Evolutionary conservation across 2,888 invertebrate genomes (phyloP), one percentile per base, ranked within the genome.

Genomic region (Melipona bicolor): DNA sequence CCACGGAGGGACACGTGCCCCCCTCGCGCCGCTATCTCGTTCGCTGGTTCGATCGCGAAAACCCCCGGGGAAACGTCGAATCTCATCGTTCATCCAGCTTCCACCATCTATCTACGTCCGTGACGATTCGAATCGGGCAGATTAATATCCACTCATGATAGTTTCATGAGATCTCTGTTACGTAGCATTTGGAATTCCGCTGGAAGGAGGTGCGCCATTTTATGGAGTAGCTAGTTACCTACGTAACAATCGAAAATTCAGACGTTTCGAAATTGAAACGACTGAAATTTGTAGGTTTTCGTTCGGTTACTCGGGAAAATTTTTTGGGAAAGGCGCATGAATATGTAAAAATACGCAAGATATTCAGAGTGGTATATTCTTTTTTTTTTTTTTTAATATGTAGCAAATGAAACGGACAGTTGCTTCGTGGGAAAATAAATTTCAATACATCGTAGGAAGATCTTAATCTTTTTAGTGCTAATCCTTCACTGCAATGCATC

Each of bases 1-100:
- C 9, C n/a, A n/a, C 43, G 64, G 56, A 50, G 50, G 24, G 56
- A 24, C 84, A 79, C 84, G 84, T 85, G 84, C 77, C 83, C 69
- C 43, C 9, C 9, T 43, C 32, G 32, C 43, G 43, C 9, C 0
- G 78, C 68, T 68, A 50, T 52, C 62, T 24, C 36, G 67, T 27
- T 27, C 36, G 54, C 67, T 75, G 75, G 64, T 62, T 74, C 78
- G 56, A 73, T 65, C 65, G 73, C 64, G 27, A 56, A 77, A 36
- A 50, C 32, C 72, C 64, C 73, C 32, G 49, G 77, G 54, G 65
- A 65, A 65, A 43, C 52, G 64, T 17, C 52, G 56, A n/a, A 36
- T 36, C n/a, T 50, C 19, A 15, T 24, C 50, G 27, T 27, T 50
- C 15, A 24, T 50, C 11, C 65, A 43, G 32, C 36, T 6, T 24